Percentiles rank a stretch among this genome's conserved stretches.
Evolutionary conservation across 2,797 vertebrate species (phyloP).

Genomic region (Prunella strophiata): DNA sequence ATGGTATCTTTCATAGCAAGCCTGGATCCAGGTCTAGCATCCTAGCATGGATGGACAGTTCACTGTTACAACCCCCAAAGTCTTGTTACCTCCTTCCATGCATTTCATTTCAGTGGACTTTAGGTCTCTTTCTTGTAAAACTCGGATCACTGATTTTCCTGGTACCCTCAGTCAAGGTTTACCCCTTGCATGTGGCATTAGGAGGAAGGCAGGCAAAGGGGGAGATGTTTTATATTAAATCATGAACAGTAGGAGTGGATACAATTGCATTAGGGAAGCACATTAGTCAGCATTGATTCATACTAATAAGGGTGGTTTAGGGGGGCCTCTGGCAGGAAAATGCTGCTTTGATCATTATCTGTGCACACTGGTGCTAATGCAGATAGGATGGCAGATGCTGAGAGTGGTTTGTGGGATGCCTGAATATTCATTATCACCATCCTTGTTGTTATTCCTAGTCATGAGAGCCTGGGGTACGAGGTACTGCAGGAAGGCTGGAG

Average conservation of each 20-base stretch:
- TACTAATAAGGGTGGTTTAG: conserved; percentile 54
- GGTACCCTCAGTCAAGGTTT: background rate
- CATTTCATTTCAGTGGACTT: background rate
- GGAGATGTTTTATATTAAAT: conserved; percentile 8
- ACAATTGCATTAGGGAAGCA: conserved; percentile 50
- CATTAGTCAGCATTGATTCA: conserved; percentile 56
- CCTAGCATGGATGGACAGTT: background rate
- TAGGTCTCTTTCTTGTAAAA: background rate
- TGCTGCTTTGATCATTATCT: conserved; percentile 64
- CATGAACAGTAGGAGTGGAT: conserved; percentile 5
- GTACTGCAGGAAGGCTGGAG: conserved; percentile 2
- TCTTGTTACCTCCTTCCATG: background rate
- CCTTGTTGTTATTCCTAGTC: conserved; percentile 38
- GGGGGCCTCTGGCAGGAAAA: conserved; percentile 66
- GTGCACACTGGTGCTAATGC: conserved; percentile 51
- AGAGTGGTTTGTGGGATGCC: conserved; percentile 58
- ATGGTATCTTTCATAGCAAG: background rate
- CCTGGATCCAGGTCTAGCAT: background rate
- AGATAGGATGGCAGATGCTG: conserved; percentile 56
- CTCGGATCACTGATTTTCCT: background rate
- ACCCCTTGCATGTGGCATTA: background rate
- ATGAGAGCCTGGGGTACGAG: conserved; percentile 23
- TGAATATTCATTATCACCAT: conserved; percentile 65
- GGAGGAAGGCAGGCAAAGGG: background rate
- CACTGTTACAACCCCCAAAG: background rate